Percentiles rank a stretch among this genome's conserved stretches.
Evolutionary conservation across 2,113 vertebrate species (phyloP).

Genomic region (Ceratotherium simum): DNA sequence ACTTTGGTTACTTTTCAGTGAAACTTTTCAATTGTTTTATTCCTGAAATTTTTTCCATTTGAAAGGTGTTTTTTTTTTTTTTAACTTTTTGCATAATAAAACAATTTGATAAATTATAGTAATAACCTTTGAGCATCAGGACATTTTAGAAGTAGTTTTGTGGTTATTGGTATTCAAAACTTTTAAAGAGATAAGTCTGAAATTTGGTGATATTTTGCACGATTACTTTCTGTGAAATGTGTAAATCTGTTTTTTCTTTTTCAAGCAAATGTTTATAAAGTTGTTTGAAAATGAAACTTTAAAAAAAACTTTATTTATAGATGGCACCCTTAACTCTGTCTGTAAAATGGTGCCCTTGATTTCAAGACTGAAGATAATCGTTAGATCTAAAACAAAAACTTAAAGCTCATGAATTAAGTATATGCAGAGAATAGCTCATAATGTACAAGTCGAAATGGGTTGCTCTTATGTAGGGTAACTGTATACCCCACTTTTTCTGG

Average conservation of each 20-base stretch:
- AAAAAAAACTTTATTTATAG: background rate
- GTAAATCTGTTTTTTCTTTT: background rate
- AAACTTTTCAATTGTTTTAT: conserved; percentile 19
- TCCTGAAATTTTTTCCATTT: conserved; percentile 2
- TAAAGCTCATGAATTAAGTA: background rate
- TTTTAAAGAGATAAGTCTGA: conserved; percentile 33
- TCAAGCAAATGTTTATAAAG: conserved; percentile 29
- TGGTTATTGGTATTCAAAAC: conserved; percentile 11
- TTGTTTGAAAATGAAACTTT: background rate
- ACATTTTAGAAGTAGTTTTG: conserved; percentile 53
- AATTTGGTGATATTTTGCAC: conserved; percentile 38
- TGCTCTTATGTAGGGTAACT: background rate
- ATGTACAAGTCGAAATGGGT: background rate
- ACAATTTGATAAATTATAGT: conserved; percentile 26
- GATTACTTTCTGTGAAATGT: conserved; percentile 32
- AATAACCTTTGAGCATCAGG: background rate
- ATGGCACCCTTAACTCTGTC: background rate
- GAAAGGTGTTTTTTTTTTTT: background rate
- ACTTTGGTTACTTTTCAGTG: conserved; percentile 46
- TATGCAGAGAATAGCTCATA: background rate
- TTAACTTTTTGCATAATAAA: conserved; percentile 13
- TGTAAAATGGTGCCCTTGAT: conserved; percentile 27
- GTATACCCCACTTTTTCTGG: background rate
- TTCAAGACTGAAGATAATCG: background rate
- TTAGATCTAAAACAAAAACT: conserved; percentile 19